Evolutionary conservation across 35 echinoderm and acorn worm genomes (phyloP).

Genomic region (Hemicentrotus pulcherrimus): DNA sequence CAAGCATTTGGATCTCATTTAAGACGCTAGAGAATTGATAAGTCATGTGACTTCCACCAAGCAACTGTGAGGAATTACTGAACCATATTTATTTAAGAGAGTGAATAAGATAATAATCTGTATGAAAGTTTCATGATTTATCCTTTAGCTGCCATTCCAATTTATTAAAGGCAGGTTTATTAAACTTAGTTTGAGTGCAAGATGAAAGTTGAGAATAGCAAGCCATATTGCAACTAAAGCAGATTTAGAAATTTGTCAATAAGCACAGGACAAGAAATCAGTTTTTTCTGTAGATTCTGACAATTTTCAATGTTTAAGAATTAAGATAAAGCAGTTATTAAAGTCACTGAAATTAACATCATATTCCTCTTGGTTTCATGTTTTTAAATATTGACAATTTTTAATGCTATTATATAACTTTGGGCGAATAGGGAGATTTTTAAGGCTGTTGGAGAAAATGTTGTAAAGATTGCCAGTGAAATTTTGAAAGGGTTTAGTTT

Average conservation of each 20-base stretch:
- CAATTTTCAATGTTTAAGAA: background rate
- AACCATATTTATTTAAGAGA: background rate
- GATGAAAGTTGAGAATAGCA: too few species aligned
- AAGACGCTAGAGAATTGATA: background rate
- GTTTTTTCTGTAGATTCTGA: too few species aligned
- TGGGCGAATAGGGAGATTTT: background rate
- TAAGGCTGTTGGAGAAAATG: background rate
- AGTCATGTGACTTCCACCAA: background rate
- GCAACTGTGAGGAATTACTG: background rate
- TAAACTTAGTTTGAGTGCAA: background rate
- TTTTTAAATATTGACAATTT: background rate
- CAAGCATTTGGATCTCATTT: background rate
- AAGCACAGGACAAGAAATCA: too few species aligned
- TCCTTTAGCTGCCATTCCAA: background rate
- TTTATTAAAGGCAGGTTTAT: background rate
- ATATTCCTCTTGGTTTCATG: background rate
- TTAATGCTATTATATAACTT: background rate
- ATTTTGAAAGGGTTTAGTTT: background rate
- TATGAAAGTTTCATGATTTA: constrained; percentile 3
- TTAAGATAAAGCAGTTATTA: background rate
- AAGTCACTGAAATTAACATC: background rate
- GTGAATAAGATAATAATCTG: background rate
- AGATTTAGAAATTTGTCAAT: too few species aligned
- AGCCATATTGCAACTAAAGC: too few species aligned
- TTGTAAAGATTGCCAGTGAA: background rate